Evolutionary conservation across 1,140 invertebrate species (phyloP).

Genomic region (Drosophila sproati): DNA sequence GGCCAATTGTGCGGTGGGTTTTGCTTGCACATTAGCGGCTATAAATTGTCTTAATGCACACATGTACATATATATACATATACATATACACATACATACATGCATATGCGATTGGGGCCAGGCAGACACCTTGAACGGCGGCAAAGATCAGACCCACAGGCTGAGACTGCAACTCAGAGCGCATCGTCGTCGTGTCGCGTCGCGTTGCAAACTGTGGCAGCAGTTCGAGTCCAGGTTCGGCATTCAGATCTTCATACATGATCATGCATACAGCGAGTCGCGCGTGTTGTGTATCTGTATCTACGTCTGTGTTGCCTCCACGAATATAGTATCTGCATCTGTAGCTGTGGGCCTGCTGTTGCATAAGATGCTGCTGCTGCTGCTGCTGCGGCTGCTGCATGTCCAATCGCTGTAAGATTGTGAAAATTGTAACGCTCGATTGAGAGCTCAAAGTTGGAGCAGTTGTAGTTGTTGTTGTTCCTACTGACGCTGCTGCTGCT

Average conservation of each 20-base stretch:
- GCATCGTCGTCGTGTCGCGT: conserved; percentile 12
- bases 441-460: conserved; percentile 75
- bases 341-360: conserved; percentile 57
- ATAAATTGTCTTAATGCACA: conserved; percentile 83
- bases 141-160: conserved; percentile 78
- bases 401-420: conserved; percentile 79
- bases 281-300: conserved; percentile 39
- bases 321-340: conserved; percentile 63
- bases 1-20: conserved; percentile 77
- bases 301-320: conserved; percentile 18
- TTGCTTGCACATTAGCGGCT: conserved; percentile 83
- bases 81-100: conserved; percentile 12
- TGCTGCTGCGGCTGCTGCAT: conserved; percentile 57
- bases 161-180: conserved; percentile 37
- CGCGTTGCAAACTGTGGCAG: conserved; percentile 44
- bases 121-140: conserved; percentile 77
- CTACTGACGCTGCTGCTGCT: conserved; percentile 7
- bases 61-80: conserved; percentile 37
- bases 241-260: conserved; percentile 77
- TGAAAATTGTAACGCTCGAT: conserved; percentile 83
- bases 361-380: conserved; percentile 34
- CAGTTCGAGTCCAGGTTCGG: conserved; percentile 53
- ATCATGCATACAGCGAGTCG: conserved; percentile 58
- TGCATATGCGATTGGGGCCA: conserved; percentile 31
- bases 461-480: conserved; percentile 36